A percentile compares a stretch with the other conserved stretches of the same genome.
Conservation (phyloP, 2,797 vertebrate genomes). For the Chelon auratus region DNA sequence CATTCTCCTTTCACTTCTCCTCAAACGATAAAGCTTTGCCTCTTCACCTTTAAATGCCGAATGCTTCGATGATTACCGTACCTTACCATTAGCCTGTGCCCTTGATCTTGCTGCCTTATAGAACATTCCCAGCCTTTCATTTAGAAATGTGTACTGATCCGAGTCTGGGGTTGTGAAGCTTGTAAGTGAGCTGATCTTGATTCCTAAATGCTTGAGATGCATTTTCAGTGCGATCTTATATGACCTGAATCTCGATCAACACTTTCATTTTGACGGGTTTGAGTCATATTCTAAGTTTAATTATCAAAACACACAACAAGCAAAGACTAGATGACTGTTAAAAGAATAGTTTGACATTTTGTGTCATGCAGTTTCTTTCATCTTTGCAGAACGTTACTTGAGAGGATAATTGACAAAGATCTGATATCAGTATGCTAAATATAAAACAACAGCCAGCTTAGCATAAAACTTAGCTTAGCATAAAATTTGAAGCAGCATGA, state of each 20-base stretch:
- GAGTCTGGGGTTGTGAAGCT: slow-evolving; percentile 43
- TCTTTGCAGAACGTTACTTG: background rate
- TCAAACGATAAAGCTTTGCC: slow-evolving; percentile 62
- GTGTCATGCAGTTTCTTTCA: background rate
- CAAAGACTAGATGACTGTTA: background rate
- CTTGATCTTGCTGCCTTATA: slow-evolving; percentile 83
- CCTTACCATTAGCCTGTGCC: slow-evolving; percentile 75
- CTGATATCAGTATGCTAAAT: background rate
- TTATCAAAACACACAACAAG: background rate
- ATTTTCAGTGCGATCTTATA: slow-evolving; percentile 19
- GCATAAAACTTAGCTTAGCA: slow-evolving; percentile 3
- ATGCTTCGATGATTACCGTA: slow-evolving; percentile 68
- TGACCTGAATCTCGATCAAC: slow-evolving; percentile 11
- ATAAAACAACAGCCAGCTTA: slow-evolving; percentile 13
- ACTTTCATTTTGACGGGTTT: slow-evolving; percentile 10
- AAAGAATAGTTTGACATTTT: slow-evolving; percentile 1
- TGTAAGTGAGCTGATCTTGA: slow-evolving; percentile 54
- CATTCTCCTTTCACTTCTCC: slow-evolving; percentile 42
- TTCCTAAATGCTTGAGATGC: slow-evolving; percentile 45
- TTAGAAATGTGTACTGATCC: slow-evolving; percentile 53
- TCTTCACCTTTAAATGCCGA: slow-evolving; percentile 67
- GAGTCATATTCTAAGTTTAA: background rate
- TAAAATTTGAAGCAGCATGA: background rate
- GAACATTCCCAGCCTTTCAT: slow-evolving; percentile 77
- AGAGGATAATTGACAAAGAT: background rate